phyloP scores from a whole-genome alignment of 1,140 invertebrate species.

The Drosophila burlai region DNA sequence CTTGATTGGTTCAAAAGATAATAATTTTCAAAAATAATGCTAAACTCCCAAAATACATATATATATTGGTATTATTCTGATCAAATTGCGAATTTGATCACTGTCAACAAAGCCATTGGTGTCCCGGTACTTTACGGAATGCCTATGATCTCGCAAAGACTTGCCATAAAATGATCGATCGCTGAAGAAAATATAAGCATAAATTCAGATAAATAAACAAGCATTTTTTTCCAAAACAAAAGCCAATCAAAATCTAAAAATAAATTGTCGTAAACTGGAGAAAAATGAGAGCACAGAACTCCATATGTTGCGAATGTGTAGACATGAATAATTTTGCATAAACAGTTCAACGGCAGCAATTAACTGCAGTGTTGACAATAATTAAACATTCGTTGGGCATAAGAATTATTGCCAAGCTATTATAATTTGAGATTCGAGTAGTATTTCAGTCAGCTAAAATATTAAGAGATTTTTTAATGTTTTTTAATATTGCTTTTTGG shows the following conservation, averaged over 20 bases:
- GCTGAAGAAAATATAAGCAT: not conserved
- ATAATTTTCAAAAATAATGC: no score
- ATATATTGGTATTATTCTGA: not conserved
- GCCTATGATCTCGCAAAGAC: not conserved
- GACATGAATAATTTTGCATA: constrained; percentile 8
- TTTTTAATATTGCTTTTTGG: not conserved
- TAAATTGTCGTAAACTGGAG: not conserved
- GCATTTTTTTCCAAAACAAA: not conserved
- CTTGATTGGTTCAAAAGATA: no score
- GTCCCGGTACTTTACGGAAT: not conserved
- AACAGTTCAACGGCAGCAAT: constrained; percentile 16
- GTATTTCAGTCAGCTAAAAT: not conserved
- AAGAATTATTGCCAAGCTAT: not conserved
- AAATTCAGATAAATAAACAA: not conserved
- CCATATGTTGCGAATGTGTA: not conserved
- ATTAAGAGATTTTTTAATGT: not conserved
- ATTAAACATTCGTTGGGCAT: constrained; percentile 8
- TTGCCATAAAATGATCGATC: not conserved
- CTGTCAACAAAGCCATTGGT: not conserved
- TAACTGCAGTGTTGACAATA: constrained; percentile 12
- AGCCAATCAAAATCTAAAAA: not conserved
- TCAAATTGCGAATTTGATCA: not conserved
- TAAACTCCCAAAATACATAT: not conserved
- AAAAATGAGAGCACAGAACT: constrained; percentile 9
- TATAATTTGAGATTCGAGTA: not conserved